These are phyloP conservation scores for Euura lappo DNA, from an alignment of 1,140 invertebrate genomes.

Conservation along the genomic window DNA sequence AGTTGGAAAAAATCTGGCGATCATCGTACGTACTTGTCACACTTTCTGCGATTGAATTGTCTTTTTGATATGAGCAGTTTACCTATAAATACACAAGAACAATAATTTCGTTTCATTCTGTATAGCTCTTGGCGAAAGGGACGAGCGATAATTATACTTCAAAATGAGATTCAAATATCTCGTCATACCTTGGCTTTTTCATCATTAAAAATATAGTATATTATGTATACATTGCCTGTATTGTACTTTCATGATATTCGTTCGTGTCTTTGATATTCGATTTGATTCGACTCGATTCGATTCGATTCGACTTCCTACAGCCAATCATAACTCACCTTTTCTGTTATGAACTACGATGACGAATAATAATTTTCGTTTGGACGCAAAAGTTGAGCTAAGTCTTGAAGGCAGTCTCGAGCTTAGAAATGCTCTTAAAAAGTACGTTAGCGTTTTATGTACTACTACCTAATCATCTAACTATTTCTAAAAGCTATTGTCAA, in stretches of 20 bases:
- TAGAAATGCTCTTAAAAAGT: too few relatives aligned
- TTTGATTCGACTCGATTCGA: not conserved
- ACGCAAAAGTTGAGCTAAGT: too few relatives aligned
- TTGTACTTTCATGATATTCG: too few relatives aligned
- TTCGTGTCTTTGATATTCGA: too few relatives aligned
- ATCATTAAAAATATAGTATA: not conserved
- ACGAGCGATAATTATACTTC: not conserved
- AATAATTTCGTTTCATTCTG: not conserved
- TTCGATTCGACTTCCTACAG: not conserved
- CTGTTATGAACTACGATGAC: not conserved
- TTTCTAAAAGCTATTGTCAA: too few relatives aligned
- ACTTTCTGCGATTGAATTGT: not conserved
- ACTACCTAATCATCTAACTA: too few relatives aligned
- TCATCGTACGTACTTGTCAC: not conserved
- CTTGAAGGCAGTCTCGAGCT: too few relatives aligned
- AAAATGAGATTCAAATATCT: slow-evolving; percentile 3
- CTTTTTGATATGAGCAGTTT: not conserved
- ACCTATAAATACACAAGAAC: not conserved
- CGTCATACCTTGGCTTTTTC: not conserved
- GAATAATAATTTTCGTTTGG: not conserved
- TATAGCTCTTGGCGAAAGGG: not conserved
- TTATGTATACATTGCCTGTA: not conserved
- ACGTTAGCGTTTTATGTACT: too few relatives aligned
- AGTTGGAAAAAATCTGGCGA: not conserved
- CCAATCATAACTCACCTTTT: not conserved